These are phyloP conservation scores for Hippopotamus amphibius DNA, from an alignment of 2,113 vertebrate species.

Conservation along the genomic window DNA sequence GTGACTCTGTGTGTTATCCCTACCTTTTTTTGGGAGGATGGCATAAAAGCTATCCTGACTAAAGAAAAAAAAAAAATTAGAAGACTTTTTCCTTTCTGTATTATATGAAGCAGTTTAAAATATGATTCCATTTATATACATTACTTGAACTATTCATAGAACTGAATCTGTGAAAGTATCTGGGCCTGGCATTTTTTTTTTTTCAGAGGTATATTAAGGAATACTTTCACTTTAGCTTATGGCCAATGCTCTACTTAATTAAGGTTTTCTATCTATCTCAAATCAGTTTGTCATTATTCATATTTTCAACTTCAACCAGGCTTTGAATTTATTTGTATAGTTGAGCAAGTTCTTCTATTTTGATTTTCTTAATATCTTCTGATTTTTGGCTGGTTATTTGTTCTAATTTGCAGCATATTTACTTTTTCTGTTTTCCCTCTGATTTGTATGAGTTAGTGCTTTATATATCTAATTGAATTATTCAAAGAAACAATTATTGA, in stretches of 20 bases:
- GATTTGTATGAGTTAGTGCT: not conserved
- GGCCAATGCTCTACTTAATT: not conserved
- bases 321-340: not conserved
- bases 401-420: not conserved
- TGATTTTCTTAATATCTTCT: constrained; percentile 14
- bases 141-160: not conserved
- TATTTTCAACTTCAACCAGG: not conserved
- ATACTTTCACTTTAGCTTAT: not conserved
- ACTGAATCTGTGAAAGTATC: not conserved
- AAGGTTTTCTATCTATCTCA: not conserved
- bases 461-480: not conserved
- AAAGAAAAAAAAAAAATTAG: not conserved
- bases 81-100: not conserved
- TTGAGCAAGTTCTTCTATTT: not conserved
- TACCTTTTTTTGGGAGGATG: not conserved
- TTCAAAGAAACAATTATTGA: not conserved
- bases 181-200: not conserved
- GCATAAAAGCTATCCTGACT: not conserved
- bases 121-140: not conserved
- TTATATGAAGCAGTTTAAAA: not conserved
- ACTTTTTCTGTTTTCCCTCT: not conserved
- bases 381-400: not conserved
- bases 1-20: not conserved
- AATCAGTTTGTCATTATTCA: not conserved
- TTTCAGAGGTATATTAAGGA: not conserved